Evolutionary conservation across 2,888 invertebrate genomes (phyloP), one percentile per base, ranked within the genome.

Genomic region (Harpagoxenus sublaevis): DNA sequence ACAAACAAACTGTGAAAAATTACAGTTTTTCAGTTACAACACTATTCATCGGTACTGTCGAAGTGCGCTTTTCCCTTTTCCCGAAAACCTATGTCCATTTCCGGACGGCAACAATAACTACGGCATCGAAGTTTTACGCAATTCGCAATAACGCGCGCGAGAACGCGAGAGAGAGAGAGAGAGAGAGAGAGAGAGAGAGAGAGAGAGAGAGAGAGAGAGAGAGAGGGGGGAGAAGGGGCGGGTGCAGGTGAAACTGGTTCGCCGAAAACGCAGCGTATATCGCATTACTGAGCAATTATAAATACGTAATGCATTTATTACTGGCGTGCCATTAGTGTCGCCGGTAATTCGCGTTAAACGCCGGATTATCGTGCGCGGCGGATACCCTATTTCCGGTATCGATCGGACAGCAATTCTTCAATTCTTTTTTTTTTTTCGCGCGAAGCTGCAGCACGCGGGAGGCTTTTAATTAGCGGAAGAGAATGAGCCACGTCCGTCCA

Each of bases 211-310:
- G 42, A 18, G 39, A 39, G n/a, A 39, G 63, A 31, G 3, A 28
- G 9, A n/a, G 4, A n/a, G 28, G 6, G 57, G 8, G 18, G n/a
- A 65, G 35, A 42, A 23, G 23, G 23, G 23, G 23, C 23, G 23
- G 39, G 6, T 51, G 12, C 42, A 28, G 23, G 12, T 68, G 35
- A 45, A 78, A 53, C 3, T 48, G 28, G 23, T 28, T n/a, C 6
- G 15, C 18, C 31, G 42, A 57, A 45, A 78, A 66, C 66, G 55
- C 12, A 18, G 18, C 63, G 39, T n/a, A 66, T 23, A 68, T 57
- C 45, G 57, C 57, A 18, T 79, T 79, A 79, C 23, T 8, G 60
- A 70, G 57, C 48, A 79, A 79, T 79, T 79, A 79, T 79, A 79
- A 79, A 70, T 79, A 60, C 68, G 23, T 70, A 70, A 79, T 79